Evolutionary conservation across 2,797 vertebrate genomes (phyloP).

Genomic region (Lacerta agilis): DNA sequence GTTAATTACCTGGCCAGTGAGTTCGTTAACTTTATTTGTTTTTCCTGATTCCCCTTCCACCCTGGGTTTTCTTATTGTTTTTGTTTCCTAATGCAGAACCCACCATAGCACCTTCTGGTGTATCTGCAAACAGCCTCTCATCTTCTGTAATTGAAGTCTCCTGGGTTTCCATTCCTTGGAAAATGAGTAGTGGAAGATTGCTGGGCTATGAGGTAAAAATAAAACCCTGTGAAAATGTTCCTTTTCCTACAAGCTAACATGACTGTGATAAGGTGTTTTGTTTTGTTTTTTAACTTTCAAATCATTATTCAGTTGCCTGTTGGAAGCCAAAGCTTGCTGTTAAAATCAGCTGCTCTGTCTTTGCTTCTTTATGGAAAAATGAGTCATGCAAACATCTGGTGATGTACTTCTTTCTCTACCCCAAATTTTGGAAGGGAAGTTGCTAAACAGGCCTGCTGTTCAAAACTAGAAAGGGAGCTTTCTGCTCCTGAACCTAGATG

Average conservation of each 20-base stretch:
- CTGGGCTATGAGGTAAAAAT: conserved; percentile 93
- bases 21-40: not conserved
- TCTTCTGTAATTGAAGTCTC: conserved; percentile 89
- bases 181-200: conserved; percentile 85
- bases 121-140: conserved; percentile 86
- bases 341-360: not conserved
- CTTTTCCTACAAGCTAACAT: not conserved
- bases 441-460: not conserved
- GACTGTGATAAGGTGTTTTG: not conserved
- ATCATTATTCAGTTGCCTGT: conserved; percentile 1
- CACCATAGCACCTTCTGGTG: conserved; percentile 81
- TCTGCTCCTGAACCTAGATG: conserved; percentile 13
- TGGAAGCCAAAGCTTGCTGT: not conserved
- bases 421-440: not conserved
- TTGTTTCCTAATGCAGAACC: conserved; percentile 83
- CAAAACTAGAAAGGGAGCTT: not conserved
- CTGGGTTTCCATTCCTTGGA: conserved; percentile 85
- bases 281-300: not conserved
- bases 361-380: conserved; percentile 7
- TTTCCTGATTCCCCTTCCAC: not conserved
- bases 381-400: conserved; percentile 2
- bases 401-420: not conserved
- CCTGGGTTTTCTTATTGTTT: not conserved
- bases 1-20: not conserved
- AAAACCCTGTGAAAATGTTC: not conserved